Conservation (phyloP, 2,797 vertebrate species). For the Sebastes baramenuke region DNA sequence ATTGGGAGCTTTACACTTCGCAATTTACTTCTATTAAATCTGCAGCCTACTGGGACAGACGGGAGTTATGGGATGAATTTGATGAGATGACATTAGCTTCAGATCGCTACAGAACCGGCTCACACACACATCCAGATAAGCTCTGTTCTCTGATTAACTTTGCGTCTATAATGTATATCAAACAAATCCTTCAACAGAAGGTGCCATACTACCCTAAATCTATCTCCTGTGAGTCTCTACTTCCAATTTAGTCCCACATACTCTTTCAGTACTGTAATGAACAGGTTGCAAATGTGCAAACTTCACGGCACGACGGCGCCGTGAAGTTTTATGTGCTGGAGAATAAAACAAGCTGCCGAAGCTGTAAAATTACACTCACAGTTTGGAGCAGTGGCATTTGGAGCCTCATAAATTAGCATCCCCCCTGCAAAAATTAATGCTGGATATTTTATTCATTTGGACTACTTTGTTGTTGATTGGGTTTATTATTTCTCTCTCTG, state of each 20-base stretch:
- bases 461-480: slow-evolving; percentile 28
- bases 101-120: background rate
- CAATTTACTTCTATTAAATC: background rate
- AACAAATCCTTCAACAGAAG: background rate
- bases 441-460: slow-evolving; percentile 46
- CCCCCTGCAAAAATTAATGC: slow-evolving; percentile 11
- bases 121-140: background rate
- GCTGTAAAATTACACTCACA: slow-evolving; percentile 16
- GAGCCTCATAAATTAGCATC: slow-evolving; percentile 31
- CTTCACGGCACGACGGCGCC: background rate
- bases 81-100: background rate
- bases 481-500: background rate
- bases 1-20: background rate
- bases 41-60: background rate
- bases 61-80: slow-evolving; percentile 3
- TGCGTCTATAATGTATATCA: background rate
- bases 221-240: background rate
- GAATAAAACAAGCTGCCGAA: slow-evolving; percentile 21
- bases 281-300: slow-evolving; percentile 31
- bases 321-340: slow-evolving; percentile 26
- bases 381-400: slow-evolving; percentile 15
- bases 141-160: background rate
- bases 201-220: background rate
- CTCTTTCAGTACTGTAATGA: background rate
- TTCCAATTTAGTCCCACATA: slow-evolving; percentile 7